These are phyloP conservation scores for Paradoxurus hermaphroditus DNA, from an alignment of 2,113 vertebrate genomes.

Conservation along the genomic window DNA sequence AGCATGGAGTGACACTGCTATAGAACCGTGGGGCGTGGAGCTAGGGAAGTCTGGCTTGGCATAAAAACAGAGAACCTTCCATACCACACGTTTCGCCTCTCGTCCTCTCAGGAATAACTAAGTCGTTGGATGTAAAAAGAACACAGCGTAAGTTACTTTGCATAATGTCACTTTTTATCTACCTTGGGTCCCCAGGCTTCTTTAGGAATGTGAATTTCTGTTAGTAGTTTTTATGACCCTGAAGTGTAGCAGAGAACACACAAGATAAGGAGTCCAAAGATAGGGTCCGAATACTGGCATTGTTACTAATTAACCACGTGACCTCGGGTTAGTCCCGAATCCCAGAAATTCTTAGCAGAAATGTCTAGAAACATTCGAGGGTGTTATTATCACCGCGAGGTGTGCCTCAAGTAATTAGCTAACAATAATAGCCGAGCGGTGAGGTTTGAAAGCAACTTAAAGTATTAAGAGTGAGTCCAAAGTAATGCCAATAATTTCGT, in stretches of 20 bases:
- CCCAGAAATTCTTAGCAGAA: slow-evolving; percentile 45
- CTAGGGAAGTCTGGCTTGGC: not conserved
- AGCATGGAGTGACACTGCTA: not conserved
- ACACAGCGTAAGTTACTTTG: slow-evolving; percentile 6
- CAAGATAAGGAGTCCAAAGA: slow-evolving; percentile 58
- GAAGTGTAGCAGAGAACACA: slow-evolving; percentile 29
- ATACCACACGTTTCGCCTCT: not conserved
- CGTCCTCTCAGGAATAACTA: not conserved
- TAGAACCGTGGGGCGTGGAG: not conserved
- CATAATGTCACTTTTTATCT: slow-evolving; percentile 23
- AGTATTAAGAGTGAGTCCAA: slow-evolving; percentile 38
- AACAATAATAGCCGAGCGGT: not conserved
- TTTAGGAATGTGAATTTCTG: slow-evolving; percentile 29
- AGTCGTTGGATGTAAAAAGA: slow-evolving; percentile 41
- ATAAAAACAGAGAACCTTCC: not conserved
- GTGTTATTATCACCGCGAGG: not conserved
- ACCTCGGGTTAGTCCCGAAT: slow-evolving; percentile 55
- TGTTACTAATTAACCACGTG: slow-evolving; percentile 66
- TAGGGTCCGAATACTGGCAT: slow-evolving; percentile 37
- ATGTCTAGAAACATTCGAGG: slow-evolving; percentile 26
- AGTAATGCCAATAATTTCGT: slow-evolving; percentile 10
- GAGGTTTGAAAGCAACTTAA: slow-evolving; percentile 47
- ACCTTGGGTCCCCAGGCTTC: not conserved
- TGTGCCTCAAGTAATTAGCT: slow-evolving; percentile 37
- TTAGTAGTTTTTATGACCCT: slow-evolving; percentile 41